Evolutionary conservation across 2,888 invertebrate genomes (phyloP), one percentile per base, ranked within the genome.

Genomic region (Cosmopolites sordidus): DNA sequence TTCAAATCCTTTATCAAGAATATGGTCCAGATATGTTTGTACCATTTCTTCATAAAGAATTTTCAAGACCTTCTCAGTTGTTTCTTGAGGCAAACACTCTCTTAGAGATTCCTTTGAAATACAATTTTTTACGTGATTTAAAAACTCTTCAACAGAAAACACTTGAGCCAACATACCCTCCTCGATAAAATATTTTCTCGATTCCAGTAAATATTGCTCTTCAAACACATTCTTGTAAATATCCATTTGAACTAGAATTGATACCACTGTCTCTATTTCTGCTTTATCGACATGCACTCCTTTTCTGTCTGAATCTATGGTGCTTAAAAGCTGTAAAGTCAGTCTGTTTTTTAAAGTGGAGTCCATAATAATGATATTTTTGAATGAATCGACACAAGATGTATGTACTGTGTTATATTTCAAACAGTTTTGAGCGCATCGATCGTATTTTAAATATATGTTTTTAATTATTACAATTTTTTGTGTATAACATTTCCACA

Each of bases 381-480:
- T 84, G 77, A 97, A 97, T 66, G 94, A 76, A 69, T 93, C 91
- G 64, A 95, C 76, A 48, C 94, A 94, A 88, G 95, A 91, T 72
- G 96, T 89, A 52, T 96, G 95, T 65, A 89, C 84, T 69, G 95
- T 89, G 54, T 89, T 83, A 60, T 93, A 88, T 73, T 92, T 62
- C 33, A 56, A 94, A 70, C 95, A 92, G 51, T 96, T 78, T 43
- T 96, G 92, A 73, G 93, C 94, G 29, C 93, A 94, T 64, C 97
- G 83, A 77, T 97, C 97, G 65, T 98, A 81, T 72, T 92, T 94
- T 48, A 98, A 79, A 77, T 97, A 99, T 74, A 99, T 95, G 75
- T 96, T 96, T 59, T 96, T 83, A 59, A 98, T 94, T 88, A 95
- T 92, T 60, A 92, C 91, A 89, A 94, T 92, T 75, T 97, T 96